A percentile compares a stretch with the other conserved stretches of the same genome.
Conservation (phyloP, 1,140 invertebrate species). For the Scaptomyza graminum region DNA sequence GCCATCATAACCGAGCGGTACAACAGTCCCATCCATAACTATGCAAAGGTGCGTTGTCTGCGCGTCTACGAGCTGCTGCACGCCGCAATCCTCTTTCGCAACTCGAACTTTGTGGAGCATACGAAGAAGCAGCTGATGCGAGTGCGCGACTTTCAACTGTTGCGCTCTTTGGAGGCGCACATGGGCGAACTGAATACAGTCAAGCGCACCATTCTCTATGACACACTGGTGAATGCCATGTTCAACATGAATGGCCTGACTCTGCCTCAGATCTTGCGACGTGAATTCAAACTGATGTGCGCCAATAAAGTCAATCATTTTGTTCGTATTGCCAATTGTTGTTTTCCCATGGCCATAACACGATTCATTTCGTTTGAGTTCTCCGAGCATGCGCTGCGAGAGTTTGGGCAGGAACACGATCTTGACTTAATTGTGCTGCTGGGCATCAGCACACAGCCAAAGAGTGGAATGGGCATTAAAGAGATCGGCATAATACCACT, state of each 20-base stretch:
- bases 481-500: constrained; percentile 40
- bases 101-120: constrained; percentile 86
- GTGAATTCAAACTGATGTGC: constrained; percentile 83
- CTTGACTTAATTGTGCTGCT: constrained; percentile 84
- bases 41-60: constrained; percentile 32
- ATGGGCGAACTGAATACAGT: constrained; percentile 38
- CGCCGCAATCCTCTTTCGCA: constrained; percentile 89
- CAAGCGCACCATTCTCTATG: constrained; percentile 83
- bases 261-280: constrained; percentile 79
- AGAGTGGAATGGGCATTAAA: constrained; percentile 12
- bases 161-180: constrained; percentile 83
- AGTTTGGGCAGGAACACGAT: constrained; percentile 84
- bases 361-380: constrained; percentile 84
- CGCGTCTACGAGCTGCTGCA: constrained; percentile 78
- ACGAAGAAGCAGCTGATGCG: constrained; percentile 85
- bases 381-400: constrained; percentile 79
- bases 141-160: constrained; percentile 48
- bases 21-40: constrained; percentile 55
- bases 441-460: constrained; percentile 74
- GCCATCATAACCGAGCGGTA: constrained; percentile 85
- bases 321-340: constrained; percentile 84
- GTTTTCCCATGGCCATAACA: constrained; percentile 86
- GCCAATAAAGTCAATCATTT: constrained; percentile 86
- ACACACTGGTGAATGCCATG: constrained; percentile 85
- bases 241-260: constrained; percentile 85